These are phyloP conservation scores for Clitarchus hookeri DNA, from an alignment of 2,888 invertebrate species.

Conservation along the genomic window DNA sequence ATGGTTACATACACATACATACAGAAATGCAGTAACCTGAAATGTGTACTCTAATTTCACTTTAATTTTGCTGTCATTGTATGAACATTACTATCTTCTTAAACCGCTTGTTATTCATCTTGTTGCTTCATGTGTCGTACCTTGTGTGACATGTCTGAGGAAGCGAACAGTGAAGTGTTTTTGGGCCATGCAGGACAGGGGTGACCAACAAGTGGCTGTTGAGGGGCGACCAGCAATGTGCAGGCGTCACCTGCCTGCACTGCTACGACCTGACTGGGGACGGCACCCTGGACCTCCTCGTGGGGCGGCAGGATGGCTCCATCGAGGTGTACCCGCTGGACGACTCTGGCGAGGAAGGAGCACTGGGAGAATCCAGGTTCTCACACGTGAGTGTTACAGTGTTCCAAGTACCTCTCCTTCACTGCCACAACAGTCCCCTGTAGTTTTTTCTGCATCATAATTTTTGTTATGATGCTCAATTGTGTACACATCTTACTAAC, in stretches of 20 bases:
- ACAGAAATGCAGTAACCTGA: too few relatives aligned
- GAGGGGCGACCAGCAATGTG: conserved; percentile 43
- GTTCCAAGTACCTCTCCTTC: too few relatives aligned
- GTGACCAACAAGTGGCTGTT: conserved; percentile 39
- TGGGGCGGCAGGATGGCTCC: conserved; percentile 88
- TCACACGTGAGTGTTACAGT: neutral
- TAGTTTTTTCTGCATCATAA: too few relatives aligned
- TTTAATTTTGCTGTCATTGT: too few relatives aligned
- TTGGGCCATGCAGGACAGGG: conserved; percentile 25
- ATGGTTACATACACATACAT: too few relatives aligned
- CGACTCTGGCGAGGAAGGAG: conserved; percentile 57
- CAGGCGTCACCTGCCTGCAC: conserved; percentile 53
- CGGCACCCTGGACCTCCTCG: conserved; percentile 72
- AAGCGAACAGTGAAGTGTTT: neutral
- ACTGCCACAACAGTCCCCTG: too few relatives aligned
- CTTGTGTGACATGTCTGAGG: neutral
- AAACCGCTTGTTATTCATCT: too few relatives aligned
- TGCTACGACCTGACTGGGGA: conserved; percentile 72
- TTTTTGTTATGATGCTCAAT: too few relatives aligned
- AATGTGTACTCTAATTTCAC: too few relatives aligned
- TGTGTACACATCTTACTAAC: too few relatives aligned
- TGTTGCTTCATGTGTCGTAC: too few relatives aligned
- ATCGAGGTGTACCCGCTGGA: conserved; percentile 73
- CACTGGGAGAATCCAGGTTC: neutral
- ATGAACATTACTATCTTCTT: too few relatives aligned